Evolutionary conservation across 1,140 invertebrate genomes (phyloP).

Genomic region (Aphis gossypii): DNA sequence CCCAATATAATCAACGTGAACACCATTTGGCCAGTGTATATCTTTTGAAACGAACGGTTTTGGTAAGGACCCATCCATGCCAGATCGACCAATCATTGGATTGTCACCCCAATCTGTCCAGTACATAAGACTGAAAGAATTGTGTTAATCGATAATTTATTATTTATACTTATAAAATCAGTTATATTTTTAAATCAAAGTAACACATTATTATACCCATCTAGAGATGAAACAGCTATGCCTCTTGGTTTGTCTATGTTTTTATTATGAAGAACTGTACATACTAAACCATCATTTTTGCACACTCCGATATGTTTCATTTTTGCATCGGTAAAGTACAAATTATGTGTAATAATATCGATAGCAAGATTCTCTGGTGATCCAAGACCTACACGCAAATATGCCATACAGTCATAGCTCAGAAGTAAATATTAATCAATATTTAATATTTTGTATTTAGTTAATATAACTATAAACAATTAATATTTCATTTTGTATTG

Average conservation of each 20-base stretch:
- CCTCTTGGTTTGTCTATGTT: conserved; percentile 70
- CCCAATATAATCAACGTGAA: conserved; percentile 86
- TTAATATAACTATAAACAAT: no score
- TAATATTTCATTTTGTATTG: no score
- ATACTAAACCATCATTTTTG: conserved; percentile 69
- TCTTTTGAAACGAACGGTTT: conserved; percentile 68
- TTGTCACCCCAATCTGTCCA: conserved; percentile 84
- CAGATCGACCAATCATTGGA: conserved; percentile 77
- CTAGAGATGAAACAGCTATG: conserved; percentile 70
- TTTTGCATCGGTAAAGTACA: conserved; percentile 81
- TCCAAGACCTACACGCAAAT: conserved; percentile 68
- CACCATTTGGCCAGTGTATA: conserved; percentile 84
- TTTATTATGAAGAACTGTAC: conserved; percentile 70
- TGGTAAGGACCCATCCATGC: conserved; percentile 82
- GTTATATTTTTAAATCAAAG: conserved; percentile 32
- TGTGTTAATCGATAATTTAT: background rate
- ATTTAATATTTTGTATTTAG: no score
- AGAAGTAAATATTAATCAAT: background rate
- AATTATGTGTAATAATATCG: conserved; percentile 81
- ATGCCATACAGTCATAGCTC: background rate
- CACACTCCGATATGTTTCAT: conserved; percentile 79
- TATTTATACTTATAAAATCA: background rate
- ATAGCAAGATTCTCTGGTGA: conserved; percentile 78
- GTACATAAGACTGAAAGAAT: conserved; percentile 73
- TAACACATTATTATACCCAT: conserved; percentile 66